Percentiles rank a stretch among this genome's conserved stretches.
phyloP scores from a whole-genome alignment of 2,113 vertebrate species.

The Cricetomys ansorgei region DNA sequence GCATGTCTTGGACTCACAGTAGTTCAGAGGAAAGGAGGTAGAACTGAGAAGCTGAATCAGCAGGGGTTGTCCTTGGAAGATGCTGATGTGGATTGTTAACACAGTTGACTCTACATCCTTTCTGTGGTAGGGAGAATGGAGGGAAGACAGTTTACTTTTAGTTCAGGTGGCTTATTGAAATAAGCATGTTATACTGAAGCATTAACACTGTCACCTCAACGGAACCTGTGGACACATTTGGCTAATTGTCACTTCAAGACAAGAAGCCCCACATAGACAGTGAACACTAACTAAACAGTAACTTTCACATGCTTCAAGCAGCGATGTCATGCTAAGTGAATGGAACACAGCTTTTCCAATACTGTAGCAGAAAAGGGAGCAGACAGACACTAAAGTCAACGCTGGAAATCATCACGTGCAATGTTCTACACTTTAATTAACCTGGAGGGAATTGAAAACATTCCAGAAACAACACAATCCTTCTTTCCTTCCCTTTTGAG shows the following conservation, averaged over 20 bases:
- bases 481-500: constrained; percentile 63
- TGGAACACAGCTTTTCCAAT: not conserved
- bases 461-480: constrained; percentile 36
- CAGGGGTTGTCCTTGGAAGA: not conserved
- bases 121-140: not conserved
- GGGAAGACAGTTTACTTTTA: not conserved
- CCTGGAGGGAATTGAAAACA: not conserved
- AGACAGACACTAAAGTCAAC: not conserved
- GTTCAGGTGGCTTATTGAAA: constrained; percentile 24
- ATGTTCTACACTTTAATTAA: constrained; percentile 50
- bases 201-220: not conserved
- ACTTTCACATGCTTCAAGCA: not conserved
- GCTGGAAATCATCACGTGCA: not conserved
- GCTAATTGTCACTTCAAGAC: not conserved
- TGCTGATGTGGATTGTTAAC: not conserved
- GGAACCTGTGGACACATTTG: not conserved
- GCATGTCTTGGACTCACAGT: not conserved
- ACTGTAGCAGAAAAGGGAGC: not conserved
- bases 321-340: not conserved
- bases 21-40: not conserved
- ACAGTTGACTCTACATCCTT: not conserved
- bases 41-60: not conserved
- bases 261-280: not conserved
- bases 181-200: not conserved
- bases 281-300: not conserved